Conservation (phyloP, 2,113 vertebrate genomes). For the Pollimyrus isidori region DNA sequence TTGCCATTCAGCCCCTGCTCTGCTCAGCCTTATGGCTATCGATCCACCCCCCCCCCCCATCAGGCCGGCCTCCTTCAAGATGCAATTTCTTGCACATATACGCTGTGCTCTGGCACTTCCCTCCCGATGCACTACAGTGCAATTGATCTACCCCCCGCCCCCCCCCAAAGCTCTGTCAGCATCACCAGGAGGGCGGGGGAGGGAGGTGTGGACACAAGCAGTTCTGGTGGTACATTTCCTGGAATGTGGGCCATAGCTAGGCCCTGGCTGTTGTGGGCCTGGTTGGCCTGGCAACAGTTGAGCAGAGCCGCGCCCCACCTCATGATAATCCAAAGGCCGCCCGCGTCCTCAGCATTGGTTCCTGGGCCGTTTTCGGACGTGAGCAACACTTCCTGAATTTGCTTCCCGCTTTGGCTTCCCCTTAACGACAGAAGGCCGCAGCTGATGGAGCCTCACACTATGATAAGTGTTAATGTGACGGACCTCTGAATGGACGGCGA, state of each 20-base stretch:
- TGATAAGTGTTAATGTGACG: not conserved
- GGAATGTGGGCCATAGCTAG: not conserved
- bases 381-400: not conserved
- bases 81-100: conserved; percentile 63
- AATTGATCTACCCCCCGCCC: conserved; percentile 54
- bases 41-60: conserved; percentile 48
- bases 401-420: not conserved
- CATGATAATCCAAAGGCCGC: not conserved
- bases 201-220: not conserved
- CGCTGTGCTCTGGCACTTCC: conserved; percentile 49
- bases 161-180: conserved; percentile 24
- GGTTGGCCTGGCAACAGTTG: not conserved
- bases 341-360: not conserved
- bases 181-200: not conserved
- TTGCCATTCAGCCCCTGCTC: conserved; percentile 49
- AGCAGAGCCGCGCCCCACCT: not conserved
- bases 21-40: conserved; percentile 23
- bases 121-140: conserved; percentile 40
- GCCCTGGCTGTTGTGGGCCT: not conserved
- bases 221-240: not conserved
- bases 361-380: not conserved
- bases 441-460: not conserved
- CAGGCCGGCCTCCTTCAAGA: conserved; percentile 63
- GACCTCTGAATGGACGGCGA: conserved; percentile 49
- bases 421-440: not conserved